Conservation (phyloP, 2,113 vertebrate species). For the Xenopus borealis region DNA sequence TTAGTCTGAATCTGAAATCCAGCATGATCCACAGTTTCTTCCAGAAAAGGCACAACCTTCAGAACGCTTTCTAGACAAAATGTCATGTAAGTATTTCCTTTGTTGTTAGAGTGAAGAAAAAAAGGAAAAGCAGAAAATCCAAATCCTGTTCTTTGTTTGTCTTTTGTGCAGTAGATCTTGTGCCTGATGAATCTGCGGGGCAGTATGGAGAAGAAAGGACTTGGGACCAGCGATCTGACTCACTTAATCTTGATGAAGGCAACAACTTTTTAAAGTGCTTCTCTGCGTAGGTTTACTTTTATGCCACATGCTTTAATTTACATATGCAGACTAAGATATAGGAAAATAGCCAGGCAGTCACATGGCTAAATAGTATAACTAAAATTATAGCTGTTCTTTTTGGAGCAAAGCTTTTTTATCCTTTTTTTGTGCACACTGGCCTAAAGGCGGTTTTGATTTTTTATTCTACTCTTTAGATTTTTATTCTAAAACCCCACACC, state of each 20-base stretch:
- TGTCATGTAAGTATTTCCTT: constrained; percentile 71
- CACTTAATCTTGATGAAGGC: constrained; percentile 64
- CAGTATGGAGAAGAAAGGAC: not conserved
- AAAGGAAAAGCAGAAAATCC: too few species aligned
- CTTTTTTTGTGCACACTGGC: too few species aligned
- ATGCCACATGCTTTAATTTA: too few species aligned
- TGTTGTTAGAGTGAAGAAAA: too few species aligned
- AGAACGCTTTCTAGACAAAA: constrained; percentile 65
- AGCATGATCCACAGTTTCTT: constrained; percentile 76
- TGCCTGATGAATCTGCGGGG: constrained; percentile 45
- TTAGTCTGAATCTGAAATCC: constrained; percentile 87
- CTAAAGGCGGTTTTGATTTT: too few species aligned
- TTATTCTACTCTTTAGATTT: too few species aligned
- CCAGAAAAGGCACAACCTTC: constrained; percentile 65
- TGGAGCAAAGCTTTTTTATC: too few species aligned
- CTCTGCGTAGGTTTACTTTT: constrained; percentile 65
- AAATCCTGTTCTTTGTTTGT: not conserved
- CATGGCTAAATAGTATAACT: too few species aligned
- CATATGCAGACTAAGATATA: too few species aligned
- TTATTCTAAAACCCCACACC: too few species aligned
- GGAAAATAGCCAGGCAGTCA: too few species aligned
- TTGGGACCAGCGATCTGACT: constrained; percentile 8
- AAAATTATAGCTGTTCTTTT: too few species aligned
- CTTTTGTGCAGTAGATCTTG: constrained; percentile 53
- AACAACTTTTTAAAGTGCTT: constrained; percentile 88